Conservation (phyloP, 2,888 invertebrate species). For the Xestia rhomboidea region DNA sequence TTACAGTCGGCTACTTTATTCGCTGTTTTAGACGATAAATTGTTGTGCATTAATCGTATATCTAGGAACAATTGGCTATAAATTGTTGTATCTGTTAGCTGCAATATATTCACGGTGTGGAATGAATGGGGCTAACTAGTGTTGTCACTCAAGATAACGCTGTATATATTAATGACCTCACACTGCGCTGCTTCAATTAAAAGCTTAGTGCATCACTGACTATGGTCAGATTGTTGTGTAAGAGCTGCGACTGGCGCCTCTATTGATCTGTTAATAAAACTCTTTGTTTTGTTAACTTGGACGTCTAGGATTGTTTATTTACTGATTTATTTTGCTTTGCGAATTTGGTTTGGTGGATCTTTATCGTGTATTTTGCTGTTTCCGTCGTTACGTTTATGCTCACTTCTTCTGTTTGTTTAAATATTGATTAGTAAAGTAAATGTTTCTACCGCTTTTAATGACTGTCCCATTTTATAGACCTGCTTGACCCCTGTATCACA, state of each 20-base stretch:
- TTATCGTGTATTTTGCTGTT: neutral
- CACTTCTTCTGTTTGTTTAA: constrained; percentile 1
- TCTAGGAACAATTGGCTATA: constrained; percentile 73
- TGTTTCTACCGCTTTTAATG: neutral
- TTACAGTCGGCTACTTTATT: constrained; percentile 38
- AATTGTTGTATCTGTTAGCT: constrained; percentile 65
- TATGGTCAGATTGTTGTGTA: constrained; percentile 48
- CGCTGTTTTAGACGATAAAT: constrained; percentile 57
- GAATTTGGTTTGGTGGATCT: constrained; percentile 1
- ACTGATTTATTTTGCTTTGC: constrained; percentile 10
- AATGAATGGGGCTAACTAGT: constrained; percentile 58
- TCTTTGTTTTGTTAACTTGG: constrained; percentile 43
- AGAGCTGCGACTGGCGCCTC: constrained; percentile 44
- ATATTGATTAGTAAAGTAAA: too few relatives aligned
- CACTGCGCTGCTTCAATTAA: constrained; percentile 60
- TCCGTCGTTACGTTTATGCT: neutral
- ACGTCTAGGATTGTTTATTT: constrained; percentile 32
- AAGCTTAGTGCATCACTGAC: constrained; percentile 61
- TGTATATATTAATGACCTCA: constrained; percentile 60
- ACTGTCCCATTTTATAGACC: neutral
- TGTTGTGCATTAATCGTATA: constrained; percentile 61
- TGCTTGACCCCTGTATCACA: constrained; percentile 13
- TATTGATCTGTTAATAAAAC: constrained; percentile 48
- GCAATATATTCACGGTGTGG: constrained; percentile 57
- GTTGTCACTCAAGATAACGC: constrained; percentile 62